Conservation (phyloP, 2,797 vertebrate genomes). For the Poecilia gillii region DNA sequence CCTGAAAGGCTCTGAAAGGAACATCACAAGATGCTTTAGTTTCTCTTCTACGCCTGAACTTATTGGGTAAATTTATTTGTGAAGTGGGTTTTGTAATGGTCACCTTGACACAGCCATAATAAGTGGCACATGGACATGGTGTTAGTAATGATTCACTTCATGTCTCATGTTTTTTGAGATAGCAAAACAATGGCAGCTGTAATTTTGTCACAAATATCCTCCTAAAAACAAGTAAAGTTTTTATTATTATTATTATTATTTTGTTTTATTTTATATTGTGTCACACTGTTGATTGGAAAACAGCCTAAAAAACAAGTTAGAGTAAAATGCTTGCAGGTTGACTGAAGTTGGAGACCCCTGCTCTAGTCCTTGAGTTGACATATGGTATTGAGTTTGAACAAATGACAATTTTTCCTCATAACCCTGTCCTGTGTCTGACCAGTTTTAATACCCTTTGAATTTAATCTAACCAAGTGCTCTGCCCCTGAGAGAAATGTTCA, state of each 20-base stretch:
- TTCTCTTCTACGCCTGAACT: conserved; percentile 1
- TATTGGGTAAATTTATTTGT: background rate
- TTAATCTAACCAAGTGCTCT: too few species aligned
- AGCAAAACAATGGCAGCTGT: background rate
- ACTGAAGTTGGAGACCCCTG: too few species aligned
- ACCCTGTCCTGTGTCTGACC: too few species aligned
- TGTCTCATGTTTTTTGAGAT: background rate
- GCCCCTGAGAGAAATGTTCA: too few species aligned
- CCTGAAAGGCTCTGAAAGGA: conserved; percentile 23
- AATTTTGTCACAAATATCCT: conserved; percentile 9
- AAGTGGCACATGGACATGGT: background rate
- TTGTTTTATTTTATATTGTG: background rate
- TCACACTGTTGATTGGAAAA: background rate
- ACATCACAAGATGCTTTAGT: conserved; percentile 7
- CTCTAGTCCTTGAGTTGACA: too few species aligned
- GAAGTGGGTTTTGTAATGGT: background rate
- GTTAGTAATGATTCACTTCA: background rate
- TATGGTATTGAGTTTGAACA: too few species aligned
- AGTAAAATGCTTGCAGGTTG: too few species aligned
- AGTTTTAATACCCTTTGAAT: too few species aligned
- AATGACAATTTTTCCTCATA: too few species aligned
- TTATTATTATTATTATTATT: too few species aligned
- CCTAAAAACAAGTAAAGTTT: conserved; percentile 15
- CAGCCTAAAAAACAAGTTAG: background rate
- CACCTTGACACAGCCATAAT: background rate